These are phyloP conservation scores for Acanthosepion pharaonis DNA, from an alignment of 2,888 invertebrate species.

Conservation along the genomic window DNA sequence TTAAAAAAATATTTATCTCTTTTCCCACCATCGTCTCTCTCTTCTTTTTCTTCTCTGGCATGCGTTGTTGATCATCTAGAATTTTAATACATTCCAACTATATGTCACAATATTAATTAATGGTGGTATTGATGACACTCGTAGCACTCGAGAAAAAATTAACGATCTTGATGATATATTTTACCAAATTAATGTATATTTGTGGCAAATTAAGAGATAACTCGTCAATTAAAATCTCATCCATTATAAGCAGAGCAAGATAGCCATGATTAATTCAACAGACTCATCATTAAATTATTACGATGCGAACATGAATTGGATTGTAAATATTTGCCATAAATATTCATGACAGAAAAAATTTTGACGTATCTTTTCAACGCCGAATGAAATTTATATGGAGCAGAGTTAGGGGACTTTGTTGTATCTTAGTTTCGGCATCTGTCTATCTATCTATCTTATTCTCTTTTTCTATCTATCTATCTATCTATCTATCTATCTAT, in stretches of 20 bases:
- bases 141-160: not conserved
- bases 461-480: not conserved
- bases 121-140: not conserved
- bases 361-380: not conserved
- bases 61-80: not conserved
- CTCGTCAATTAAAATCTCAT: conserved; percentile 12
- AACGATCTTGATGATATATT: not conserved
- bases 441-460: not conserved
- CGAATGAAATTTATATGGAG: not conserved
- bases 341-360: not conserved
- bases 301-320: not conserved
- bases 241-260: not conserved
- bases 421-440: not conserved
- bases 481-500: too few relatives aligned
- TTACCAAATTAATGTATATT: not conserved
- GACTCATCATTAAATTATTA: not conserved
- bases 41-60: not conserved
- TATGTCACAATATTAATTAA: not conserved
- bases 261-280: not conserved
- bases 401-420: not conserved
- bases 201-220: not conserved
- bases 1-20: too few relatives aligned
- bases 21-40: too few relatives aligned
- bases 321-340: not conserved
- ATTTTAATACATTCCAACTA: not conserved